Evolutionary conservation across 2,888 invertebrate species (phyloP).

Genomic region (Heliconius sara): DNA sequence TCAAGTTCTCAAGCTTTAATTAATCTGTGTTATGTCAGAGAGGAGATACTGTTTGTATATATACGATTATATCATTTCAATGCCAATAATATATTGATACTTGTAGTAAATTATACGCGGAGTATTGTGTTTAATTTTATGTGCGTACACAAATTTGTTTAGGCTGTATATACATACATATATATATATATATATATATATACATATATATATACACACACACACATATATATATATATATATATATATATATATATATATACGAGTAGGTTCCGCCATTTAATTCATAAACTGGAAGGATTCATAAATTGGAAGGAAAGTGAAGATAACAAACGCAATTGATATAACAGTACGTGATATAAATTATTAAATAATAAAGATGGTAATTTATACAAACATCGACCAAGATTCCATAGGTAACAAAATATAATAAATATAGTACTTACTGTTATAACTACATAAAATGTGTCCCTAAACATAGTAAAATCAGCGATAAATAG

Average conservation of each 20-base stretch:
- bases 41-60: conserved; percentile 6
- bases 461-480: neutral
- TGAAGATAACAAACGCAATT: no score
- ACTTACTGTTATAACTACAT: neutral
- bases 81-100: neutral
- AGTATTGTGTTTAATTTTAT: neutral
- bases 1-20: conserved; percentile 20
- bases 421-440: neutral
- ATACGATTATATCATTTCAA: neutral
- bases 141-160: neutral
- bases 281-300: no score
- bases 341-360: no score
- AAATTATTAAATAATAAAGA: no score
- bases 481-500: neutral
- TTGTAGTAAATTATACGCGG: neutral
- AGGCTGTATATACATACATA: neutral
- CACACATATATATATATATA: no score
- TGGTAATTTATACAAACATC: no score
- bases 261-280: no score
- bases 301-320: no score
- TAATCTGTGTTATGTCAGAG: conserved; percentile 6
- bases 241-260: no score
- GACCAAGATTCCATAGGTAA: neutral
- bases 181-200: no score
- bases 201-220: no score